Evolutionary conservation across 2,888 invertebrate genomes (phyloP).

Genomic region (Oasisia sp.): DNA sequence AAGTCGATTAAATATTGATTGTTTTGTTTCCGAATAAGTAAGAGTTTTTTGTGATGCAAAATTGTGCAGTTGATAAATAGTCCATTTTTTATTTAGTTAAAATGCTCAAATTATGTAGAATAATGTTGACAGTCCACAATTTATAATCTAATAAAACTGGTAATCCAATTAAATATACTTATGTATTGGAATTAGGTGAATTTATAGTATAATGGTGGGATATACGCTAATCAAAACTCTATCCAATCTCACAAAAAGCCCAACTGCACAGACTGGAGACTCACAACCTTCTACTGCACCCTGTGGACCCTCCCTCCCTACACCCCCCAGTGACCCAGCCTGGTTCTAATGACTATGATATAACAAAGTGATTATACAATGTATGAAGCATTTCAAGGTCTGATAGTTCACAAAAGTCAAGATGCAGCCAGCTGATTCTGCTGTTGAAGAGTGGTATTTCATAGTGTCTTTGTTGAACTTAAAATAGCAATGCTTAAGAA

Average conservation of each 20-base stretch:
- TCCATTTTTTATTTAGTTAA: background rate
- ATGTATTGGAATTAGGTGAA: too few species aligned
- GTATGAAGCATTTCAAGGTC: background rate
- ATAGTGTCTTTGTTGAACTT: background rate
- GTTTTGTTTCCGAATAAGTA: background rate
- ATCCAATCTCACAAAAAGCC: too few species aligned
- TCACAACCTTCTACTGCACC: too few species aligned
- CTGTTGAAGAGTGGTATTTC: background rate
- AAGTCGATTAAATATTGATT: too few species aligned
- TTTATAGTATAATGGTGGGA: too few species aligned
- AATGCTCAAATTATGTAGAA: background rate
- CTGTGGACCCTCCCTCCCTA: too few species aligned
- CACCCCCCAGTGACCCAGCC: too few species aligned
- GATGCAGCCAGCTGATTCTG: background rate
- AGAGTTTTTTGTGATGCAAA: background rate
- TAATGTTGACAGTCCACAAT: background rate
- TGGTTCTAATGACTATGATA: too few species aligned
- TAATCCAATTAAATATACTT: too few species aligned
- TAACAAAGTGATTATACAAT: background rate
- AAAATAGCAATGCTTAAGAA: background rate
- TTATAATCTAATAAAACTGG: too few species aligned
- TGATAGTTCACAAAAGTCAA: background rate
- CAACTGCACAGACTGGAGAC: too few species aligned
- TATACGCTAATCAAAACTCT: too few species aligned
- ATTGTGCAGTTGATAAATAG: background rate